Evolutionary conservation across 2,888 invertebrate genomes (phyloP).

Genomic region (Ctenicera cuprea): DNA sequence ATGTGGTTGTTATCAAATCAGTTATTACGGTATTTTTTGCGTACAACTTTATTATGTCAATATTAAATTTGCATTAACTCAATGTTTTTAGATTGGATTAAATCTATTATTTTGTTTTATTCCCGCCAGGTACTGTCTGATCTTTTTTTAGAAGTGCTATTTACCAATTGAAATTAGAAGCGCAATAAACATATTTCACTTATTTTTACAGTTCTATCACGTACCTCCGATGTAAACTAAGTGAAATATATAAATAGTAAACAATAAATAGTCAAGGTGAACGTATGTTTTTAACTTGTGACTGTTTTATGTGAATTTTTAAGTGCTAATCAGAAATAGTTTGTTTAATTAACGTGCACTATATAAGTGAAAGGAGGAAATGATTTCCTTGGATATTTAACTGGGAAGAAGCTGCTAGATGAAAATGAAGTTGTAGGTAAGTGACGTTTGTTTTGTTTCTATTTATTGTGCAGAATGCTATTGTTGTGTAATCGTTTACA

Average conservation of each 20-base stretch:
- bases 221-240: neutral
- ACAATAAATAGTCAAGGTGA: conserved; percentile 14
- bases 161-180: conserved; percentile 1
- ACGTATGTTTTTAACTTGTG: neutral
- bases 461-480: neutral
- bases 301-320: neutral
- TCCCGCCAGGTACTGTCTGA: neutral
- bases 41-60: too few species aligned
- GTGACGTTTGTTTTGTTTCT: conserved; percentile 18
- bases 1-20: too few species aligned
- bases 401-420: neutral
- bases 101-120: neutral
- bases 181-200: neutral
- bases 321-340: neutral
- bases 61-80: too few species aligned
- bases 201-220: too few species aligned
- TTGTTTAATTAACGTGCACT: conserved; percentile 12
- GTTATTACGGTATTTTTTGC: neutral
- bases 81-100: too few species aligned
- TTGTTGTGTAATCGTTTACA: conserved; percentile 12
- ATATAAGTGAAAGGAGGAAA: conserved; percentile 41
- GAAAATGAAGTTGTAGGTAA: conserved; percentile 5
- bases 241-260: neutral
- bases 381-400: conserved; percentile 23
- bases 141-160: neutral